Conservation (phyloP, 2,888 invertebrate genomes). For the Parnassius orleans region DNA sequence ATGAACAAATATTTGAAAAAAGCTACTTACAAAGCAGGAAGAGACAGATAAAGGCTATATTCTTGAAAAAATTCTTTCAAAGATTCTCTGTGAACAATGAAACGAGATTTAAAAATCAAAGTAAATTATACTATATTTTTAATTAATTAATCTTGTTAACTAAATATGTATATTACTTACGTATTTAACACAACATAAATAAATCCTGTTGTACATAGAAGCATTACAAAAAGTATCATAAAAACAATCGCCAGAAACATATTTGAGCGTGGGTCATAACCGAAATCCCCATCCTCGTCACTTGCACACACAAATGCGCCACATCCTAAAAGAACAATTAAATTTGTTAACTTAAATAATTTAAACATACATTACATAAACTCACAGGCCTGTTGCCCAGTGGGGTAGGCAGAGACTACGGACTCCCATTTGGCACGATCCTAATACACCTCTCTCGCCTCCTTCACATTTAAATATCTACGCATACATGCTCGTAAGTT, state of each 20-base stretch:
- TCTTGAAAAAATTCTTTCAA: conserved; percentile 13
- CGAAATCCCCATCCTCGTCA: conserved; percentile 5
- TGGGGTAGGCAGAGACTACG: too few species aligned
- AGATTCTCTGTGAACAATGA: conserved; percentile 15
- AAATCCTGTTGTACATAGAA: conserved; percentile 18
- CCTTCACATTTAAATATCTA: too few species aligned
- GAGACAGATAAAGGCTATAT: conserved; percentile 1
- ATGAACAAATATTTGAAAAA: not conserved
- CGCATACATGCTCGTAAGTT: too few species aligned
- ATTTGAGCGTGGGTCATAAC: conserved; percentile 21
- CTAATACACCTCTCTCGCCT: too few species aligned
- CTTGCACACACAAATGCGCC: not conserved
- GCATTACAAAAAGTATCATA: conserved; percentile 23
- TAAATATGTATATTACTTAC: conserved; percentile 10
- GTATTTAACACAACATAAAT: conserved; percentile 20
- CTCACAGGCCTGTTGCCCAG: too few species aligned
- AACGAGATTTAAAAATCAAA: not conserved
- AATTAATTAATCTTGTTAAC: not conserved
- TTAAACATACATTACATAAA: too few species aligned
- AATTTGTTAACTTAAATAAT: not conserved
- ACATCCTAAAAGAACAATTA: conserved; percentile 5
- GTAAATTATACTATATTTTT: not conserved
- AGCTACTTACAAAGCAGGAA: conserved; percentile 7
- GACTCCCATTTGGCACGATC: too few species aligned
- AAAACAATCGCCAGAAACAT: conserved; percentile 19